Evolutionary conservation across 2,113 vertebrate genomes (phyloP).

Genomic region (Miniopterus natalensis): DNA sequence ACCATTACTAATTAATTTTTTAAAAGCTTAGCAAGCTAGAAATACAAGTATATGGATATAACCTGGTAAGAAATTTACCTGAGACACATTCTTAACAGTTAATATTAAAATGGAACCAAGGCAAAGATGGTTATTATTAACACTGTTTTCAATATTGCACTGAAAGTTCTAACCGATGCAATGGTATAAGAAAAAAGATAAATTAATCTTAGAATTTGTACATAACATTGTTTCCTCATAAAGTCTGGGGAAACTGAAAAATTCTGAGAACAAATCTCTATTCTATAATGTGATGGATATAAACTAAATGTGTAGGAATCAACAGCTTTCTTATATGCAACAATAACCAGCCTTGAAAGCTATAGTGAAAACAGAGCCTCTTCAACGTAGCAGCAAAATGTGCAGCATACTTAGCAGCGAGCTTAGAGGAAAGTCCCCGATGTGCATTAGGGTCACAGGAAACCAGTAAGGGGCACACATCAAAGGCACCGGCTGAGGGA

Average conservation of each 20-base stretch:
- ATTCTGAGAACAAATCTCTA: background rate
- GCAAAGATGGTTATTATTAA: background rate
- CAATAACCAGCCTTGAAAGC: background rate
- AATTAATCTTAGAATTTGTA: background rate
- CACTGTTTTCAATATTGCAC: background rate
- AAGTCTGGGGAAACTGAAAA: background rate
- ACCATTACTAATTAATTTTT: slow-evolving; percentile 18
- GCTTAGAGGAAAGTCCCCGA: background rate
- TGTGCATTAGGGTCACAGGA: too few relatives aligned
- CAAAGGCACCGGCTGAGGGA: background rate
- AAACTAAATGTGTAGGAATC: background rate
- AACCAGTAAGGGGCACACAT: background rate
- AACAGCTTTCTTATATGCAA: background rate
- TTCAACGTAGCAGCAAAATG: background rate
- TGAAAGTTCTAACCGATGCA: background rate
- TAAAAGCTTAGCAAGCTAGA: background rate
- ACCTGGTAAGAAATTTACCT: background rate
- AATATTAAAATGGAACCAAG: background rate
- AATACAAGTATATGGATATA: background rate
- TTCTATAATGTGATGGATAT: background rate
- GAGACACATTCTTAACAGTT: background rate
- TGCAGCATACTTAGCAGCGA: background rate
- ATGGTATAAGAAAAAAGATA: background rate
- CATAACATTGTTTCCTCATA: background rate
- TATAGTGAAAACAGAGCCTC: background rate